Base-by-base conservation (phyloP, 2,113 vertebrate genomes). In the Dissostichus mawsoni region DNA sequence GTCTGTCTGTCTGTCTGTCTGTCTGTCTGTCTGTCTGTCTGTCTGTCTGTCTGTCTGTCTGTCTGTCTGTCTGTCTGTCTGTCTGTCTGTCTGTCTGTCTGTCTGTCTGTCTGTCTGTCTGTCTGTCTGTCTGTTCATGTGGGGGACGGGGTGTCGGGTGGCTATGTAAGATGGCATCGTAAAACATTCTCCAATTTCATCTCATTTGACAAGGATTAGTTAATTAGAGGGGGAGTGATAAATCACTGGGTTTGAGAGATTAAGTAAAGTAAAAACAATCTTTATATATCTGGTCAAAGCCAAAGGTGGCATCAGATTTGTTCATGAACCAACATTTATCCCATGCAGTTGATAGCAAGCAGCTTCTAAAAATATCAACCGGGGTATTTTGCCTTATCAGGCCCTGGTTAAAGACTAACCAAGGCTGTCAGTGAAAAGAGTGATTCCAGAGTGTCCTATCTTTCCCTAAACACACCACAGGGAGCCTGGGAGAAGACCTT, bases 391-490 rank as follows among this genome's bases (percentile, higher is more conserved):
- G 53, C 53, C 69, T 78, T 67, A 75, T 74, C 66, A 80, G 72
- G 58, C 33, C 2, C 29, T 67, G 18, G 61, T 67, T 61, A 25
- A 83, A 74, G 69, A 83, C 52, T 72, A 76, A 77, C 67, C 29
- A 58, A 48, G 68, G 70, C 82, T 80, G 74, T 81, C 78, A 81
- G 69, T 62, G 50, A 65, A 86, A 69, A 82, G 70, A 80, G 68
- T 69, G 81, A 88, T 88, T 90, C 87, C 82, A 80, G 67, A 81
- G 84, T 76, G 82, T 85, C 81, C 73, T 63, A 73, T 88, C 81
- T 83, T 86, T 84, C 75, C 82, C 81, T 80, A 90, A 92, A 92
- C 90, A 83, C 88, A 79, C 94, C 76, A 68, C 87, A 80, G 91
- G 91, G 88, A 90, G 87, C 74, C 81, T 67, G 68, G 68, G 73